Evolutionary conservation across 2,888 invertebrate genomes (phyloP), one percentile per base, ranked within the genome.

Genomic region (Latrodectus elegans): DNA sequence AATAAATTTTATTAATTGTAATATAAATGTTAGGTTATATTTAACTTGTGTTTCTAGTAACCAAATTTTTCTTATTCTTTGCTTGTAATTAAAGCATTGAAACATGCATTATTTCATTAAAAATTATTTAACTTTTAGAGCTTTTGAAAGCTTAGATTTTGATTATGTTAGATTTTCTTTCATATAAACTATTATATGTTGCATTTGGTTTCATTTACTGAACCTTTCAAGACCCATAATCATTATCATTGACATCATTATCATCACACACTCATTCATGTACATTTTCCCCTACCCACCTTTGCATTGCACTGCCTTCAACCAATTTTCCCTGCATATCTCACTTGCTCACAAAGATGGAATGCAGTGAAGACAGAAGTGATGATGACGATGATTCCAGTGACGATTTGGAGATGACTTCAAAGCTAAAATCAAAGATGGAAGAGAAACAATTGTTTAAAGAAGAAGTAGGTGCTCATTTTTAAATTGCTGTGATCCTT

Each of bases 381-480:
- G 68, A 78, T 10, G 53, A 60, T 8, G 75, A 76, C 10, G 52
- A 22, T 9, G 68, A 49, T 38, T 60, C 55, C 75, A 73, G 10
- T 67, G 87, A 83, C 22, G 87, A 83, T 14, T 49, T 38, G 1
- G 74, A 85, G 51, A 60, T 51, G 8, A 49, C 60, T 10, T 38
- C 65, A 12, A 78, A 68, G 70, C 53, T 78, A 6, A 88, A 76
- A 60, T 72, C 76, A 26, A 84, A 81, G 75, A 60, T 53, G 1
- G 83, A 81, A 67, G 75, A 80, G 64, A 78, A 81, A 71, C 79
- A 79, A 64, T 77, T 79, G 52, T 85, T 83, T 82, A 85, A 79
- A 53, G 85, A 83, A 85, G 88, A 85, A 85, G 85, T 88, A 83
- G 84, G 88, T 88, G 80, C 55, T 79, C 38, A 70, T 68, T 78